These are phyloP conservation scores for Phortica magna DNA, from an alignment of 2,888 invertebrate species.

Conservation along the genomic window DNA sequence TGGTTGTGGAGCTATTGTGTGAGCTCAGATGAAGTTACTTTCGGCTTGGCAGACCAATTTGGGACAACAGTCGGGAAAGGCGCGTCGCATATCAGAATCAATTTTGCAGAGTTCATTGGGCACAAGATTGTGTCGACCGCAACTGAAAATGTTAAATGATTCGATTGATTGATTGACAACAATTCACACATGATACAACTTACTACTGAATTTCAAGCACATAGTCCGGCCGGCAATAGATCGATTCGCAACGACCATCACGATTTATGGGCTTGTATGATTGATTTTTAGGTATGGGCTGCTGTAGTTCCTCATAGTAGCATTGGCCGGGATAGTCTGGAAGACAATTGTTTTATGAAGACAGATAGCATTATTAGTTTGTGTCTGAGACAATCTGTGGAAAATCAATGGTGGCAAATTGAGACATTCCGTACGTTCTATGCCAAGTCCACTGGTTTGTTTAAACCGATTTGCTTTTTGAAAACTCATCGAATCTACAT, in stretches of 20 bases:
- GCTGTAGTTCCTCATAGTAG: slow-evolving; percentile 70
- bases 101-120: slow-evolving; percentile 67
- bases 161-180: neutral
- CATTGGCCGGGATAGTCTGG: slow-evolving; percentile 71
- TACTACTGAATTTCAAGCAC: slow-evolving; percentile 68
- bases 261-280: slow-evolving; percentile 71
- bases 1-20: neutral
- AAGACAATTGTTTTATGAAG: neutral
- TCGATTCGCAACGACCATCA: slow-evolving; percentile 66
- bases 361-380: too few species aligned
- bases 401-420: too few species aligned
- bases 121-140: slow-evolving; percentile 68
- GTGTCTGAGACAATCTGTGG: too few species aligned
- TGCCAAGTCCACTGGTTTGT: too few species aligned
- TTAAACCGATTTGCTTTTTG: too few species aligned
- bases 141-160: slow-evolving; percentile 48
- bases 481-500: too few species aligned
- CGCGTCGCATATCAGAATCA: slow-evolving; percentile 66
- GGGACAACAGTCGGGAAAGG: slow-evolving; percentile 70
- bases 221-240: slow-evolving; percentile 68
- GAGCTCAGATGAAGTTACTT: slow-evolving; percentile 64
- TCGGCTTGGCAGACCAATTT: slow-evolving; percentile 65
- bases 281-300: slow-evolving; percentile 69
- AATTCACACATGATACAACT: slow-evolving; percentile 43
- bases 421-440: too few species aligned